phyloP scores from a whole-genome alignment of 2,113 vertebrate genomes.

The Oncorhynchus kisutch region DNA sequence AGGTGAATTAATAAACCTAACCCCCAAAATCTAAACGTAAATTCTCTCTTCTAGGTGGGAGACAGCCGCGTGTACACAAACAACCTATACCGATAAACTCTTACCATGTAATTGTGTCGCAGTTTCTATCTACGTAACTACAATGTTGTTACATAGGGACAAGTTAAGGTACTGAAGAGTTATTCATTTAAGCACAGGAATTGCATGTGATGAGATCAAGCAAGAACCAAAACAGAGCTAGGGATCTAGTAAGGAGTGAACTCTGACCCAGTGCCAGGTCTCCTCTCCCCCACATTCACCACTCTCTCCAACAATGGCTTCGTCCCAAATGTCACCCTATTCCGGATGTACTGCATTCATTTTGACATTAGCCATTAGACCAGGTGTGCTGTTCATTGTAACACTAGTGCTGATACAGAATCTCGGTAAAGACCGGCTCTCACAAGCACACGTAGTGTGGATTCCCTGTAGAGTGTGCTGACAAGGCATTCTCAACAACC shows the following conservation, averaged over 20 bases:
- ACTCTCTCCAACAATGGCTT: neutral
- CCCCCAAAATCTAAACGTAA: neutral
- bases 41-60: neutral
- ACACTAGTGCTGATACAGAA: neutral
- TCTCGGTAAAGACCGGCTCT: neutral
- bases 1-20: neutral
- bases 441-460: neutral
- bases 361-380: neutral
- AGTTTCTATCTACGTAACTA: neutral
- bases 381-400: neutral
- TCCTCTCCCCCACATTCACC: slow-evolving; percentile 14
- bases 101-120: too few relatives aligned
- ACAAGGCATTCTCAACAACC: slow-evolving; percentile 42
- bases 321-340: neutral
- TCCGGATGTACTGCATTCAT: too few relatives aligned
- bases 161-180: neutral
- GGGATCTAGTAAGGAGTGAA: neutral
- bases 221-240: neutral
- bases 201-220: neutral
- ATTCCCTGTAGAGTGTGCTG: slow-evolving; percentile 25
- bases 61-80: neutral
- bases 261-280: slow-evolving; percentile 1
- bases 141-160: too few relatives aligned
- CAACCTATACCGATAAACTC: too few relatives aligned
- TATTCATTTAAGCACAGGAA: neutral